Base-by-base conservation (phyloP, 2,113 vertebrate genomes). In the Lucifuga dentata region DNA sequence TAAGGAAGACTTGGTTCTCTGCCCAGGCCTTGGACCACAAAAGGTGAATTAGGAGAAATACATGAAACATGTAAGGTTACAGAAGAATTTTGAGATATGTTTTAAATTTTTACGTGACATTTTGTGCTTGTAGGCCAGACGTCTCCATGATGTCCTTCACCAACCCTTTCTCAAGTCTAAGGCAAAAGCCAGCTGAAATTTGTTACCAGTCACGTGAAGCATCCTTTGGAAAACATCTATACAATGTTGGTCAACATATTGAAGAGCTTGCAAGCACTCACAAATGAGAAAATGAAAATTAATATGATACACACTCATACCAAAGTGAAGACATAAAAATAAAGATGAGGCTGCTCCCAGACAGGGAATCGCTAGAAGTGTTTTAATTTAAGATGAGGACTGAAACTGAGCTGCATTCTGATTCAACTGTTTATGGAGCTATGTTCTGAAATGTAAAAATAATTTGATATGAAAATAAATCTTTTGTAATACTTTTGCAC, bases 21-120 rank as follows among this genome's bases (percentile, higher is more conserved):
- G 92, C 45, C 93, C 93, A 12, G 93, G 93, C n/a, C 86, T 94
- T 5, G 93, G 93, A 17, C 93, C 93, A 53, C 93, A 93, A 80
- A 94, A 94, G 85, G 93, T 93, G 49, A 83, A n/a, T n/a, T n/a
- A n/a, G 81, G 50, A 8, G 48, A 38, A 63, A 24, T 19, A 13
- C 26, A 21, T 13, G 26, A 5, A 38, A 8, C 1, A 29, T 24
- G 9, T 33, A 13, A 46, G 50, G 8, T 41, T 9, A 20, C 1
- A 29, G 16, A 8, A 9, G 20, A 13, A 1, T 0, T 11, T 24
- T 21, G 45, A 12, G 49, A 46, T 0, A 46, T 62, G 33, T 43
- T 11, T 35, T 24, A 9, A 51, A 13, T 60, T 21, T 38, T 43
- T 1, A 7, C 15, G 50, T 73, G 20, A 46, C 8, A 24, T 72